These are phyloP conservation scores for Anisognathus igniventris DNA, from an alignment of 2,797 vertebrate genomes.

Conservation along the genomic window DNA sequence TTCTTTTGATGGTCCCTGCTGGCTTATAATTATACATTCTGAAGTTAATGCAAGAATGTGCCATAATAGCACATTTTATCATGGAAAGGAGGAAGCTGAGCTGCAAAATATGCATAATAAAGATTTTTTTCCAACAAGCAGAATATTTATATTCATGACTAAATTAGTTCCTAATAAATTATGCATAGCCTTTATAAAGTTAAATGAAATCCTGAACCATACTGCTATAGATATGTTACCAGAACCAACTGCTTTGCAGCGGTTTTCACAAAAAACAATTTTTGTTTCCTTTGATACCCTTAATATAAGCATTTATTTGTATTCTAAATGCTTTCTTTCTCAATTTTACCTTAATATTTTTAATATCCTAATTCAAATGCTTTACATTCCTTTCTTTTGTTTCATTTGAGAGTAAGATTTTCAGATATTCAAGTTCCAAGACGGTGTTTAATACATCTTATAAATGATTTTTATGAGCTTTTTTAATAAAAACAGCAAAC, in stretches of 20 bases:
- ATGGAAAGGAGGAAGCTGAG: conserved; percentile 32
- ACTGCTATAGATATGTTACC: neutral
- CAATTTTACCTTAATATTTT: neutral
- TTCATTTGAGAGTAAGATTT: neutral
- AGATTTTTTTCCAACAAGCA: neutral
- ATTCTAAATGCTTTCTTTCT: neutral
- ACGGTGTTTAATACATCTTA: neutral
- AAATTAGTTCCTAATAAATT: conserved; percentile 73
- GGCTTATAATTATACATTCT: conserved; percentile 31
- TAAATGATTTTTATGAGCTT: neutral
- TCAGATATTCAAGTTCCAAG: neutral
- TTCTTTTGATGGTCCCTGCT: neutral
- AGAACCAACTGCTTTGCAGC: neutral
- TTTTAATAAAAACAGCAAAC: neutral
- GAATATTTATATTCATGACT: conserved; percentile 66
- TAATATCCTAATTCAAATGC: neutral
- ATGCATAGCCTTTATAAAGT: conserved; percentile 62
- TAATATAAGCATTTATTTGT: conserved; percentile 7
- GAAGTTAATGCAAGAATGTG: conserved; percentile 34
- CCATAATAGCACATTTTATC: conserved; percentile 29
- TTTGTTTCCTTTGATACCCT: neutral
- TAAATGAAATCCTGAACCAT: conserved; percentile 37
- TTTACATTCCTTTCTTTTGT: neutral
- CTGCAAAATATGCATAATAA: conserved; percentile 63
- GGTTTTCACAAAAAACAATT: neutral